Evolutionary conservation across 2,888 invertebrate species (phyloP), one percentile per base, ranked within the genome.

Genomic region (Panorpa germanica): DNA sequence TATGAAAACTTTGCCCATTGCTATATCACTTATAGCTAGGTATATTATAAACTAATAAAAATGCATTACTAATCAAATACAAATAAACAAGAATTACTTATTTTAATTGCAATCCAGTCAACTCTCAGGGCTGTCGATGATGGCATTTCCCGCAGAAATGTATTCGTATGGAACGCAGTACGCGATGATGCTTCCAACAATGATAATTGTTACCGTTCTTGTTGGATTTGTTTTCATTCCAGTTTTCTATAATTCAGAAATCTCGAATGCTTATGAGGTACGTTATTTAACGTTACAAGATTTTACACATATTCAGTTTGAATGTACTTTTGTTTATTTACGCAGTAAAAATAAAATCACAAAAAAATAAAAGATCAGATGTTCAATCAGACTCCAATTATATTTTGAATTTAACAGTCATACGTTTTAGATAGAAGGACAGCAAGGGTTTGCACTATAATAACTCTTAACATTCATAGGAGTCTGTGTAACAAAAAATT

Each of bases 121-220:
- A 39, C 48, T 65, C 38, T 63, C 63, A 0, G 64, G 60, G n/a
- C 54, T 65, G 15, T 54, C 63, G 1, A 53, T 65, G 9, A 52
- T 65, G 42, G 56, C 64, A 2, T 55, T 59, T 9, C 63, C 64
- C 0, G 55, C 61, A 1, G 64, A 65, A 39, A 52, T 53, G 34
- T 64, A 64, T 40, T 40, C 50, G 5, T 60, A 50, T 38, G 65
- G 65, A 2, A 50, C 57, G 2, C 56, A 52, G 37, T 61, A 57
- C 34, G 37, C 49, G 9, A 44, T 51, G 10, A 36, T 52, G 6
- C 47, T 53, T 2, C n/a, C 60, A 1, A 44, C 55, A 2, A 53
- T 59, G 40, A 32, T 58, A 9, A 36, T 51, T 1, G 54, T 45
- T 7, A 36, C 46, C 2, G 50, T 52, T 2, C 27, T 46, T 6